A percentile compares a stretch with the other conserved stretches of the same genome.
These are phyloP conservation scores for Galeopsomyia nigrocyanea DNA, from an alignment of 2,888 invertebrate species.

Conservation along the genomic window DNA sequence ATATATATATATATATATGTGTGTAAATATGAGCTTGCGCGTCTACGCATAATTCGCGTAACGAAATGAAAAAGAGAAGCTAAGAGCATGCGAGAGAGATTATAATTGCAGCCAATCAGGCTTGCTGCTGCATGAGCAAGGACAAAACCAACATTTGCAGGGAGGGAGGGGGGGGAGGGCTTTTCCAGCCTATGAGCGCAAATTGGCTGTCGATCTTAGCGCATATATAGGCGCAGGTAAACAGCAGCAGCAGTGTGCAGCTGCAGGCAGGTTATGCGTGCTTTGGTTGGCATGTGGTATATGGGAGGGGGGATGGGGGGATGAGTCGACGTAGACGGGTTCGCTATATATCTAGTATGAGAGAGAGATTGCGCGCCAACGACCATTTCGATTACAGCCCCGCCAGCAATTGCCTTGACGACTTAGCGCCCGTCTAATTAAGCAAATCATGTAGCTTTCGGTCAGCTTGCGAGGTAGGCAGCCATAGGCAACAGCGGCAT, in stretches of 20 bases:
- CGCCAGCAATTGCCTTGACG: slow-evolving; percentile 27
- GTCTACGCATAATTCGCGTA: too few relatives aligned
- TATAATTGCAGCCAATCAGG: too few relatives aligned
- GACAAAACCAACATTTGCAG: slow-evolving; percentile 8
- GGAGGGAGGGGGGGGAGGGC: background rate
- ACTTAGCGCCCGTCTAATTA: slow-evolving; percentile 37
- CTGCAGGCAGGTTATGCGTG: too few relatives aligned
- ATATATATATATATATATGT: too few relatives aligned
- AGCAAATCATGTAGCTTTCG: slow-evolving; percentile 42
- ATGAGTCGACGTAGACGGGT: too few relatives aligned
- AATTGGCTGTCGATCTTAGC: background rate
- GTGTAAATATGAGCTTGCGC: too few relatives aligned
- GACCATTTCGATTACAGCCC: slow-evolving; percentile 38
- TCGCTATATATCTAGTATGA: too few relatives aligned
- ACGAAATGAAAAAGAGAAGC: slow-evolving; percentile 1
- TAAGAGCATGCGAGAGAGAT: background rate
- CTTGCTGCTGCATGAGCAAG: background rate
- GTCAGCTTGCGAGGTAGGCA: background rate
- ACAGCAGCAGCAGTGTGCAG: too few relatives aligned
- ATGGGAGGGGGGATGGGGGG: too few relatives aligned
- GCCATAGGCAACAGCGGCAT: too few relatives aligned
- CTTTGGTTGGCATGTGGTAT: too few relatives aligned
- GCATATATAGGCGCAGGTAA: background rate
- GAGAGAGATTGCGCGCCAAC: background rate
- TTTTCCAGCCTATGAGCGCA: background rate